Evolutionary conservation across 2,888 invertebrate species (phyloP).

Genomic region (Chouioia cunea): DNA sequence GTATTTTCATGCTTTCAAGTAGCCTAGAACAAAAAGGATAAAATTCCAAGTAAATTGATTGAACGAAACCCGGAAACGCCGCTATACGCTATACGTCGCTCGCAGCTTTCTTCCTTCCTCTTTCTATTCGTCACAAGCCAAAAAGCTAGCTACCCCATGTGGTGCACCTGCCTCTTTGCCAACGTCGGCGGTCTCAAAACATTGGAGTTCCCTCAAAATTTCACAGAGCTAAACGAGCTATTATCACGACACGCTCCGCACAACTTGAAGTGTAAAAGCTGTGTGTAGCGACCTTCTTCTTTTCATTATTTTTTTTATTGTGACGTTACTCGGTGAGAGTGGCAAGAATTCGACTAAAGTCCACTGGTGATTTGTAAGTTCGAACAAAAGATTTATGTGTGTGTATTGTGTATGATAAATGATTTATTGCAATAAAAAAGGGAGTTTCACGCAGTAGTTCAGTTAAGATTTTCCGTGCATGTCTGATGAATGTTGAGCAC

Average conservation of each 20-base stretch:
- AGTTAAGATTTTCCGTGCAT: too few species aligned
- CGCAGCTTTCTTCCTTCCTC: background rate
- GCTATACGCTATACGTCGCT: too few species aligned
- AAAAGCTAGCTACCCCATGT: slow-evolving; percentile 55
- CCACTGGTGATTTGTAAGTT: too few species aligned
- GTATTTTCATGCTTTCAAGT: slow-evolving; percentile 86
- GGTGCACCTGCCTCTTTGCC: slow-evolving; percentile 48
- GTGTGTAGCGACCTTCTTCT: slow-evolving; percentile 28
- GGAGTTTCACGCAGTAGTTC: too few species aligned
- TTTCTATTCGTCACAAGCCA: slow-evolving; percentile 46
- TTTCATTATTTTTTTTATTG: background rate
- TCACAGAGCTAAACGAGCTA: slow-evolving; percentile 59
- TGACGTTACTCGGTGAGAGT: too few species aligned
- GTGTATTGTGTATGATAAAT: too few species aligned
- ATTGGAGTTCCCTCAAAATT: slow-evolving; percentile 25
- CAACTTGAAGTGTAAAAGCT: slow-evolving; percentile 9
- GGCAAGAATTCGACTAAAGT: too few species aligned
- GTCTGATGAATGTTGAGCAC: too few species aligned
- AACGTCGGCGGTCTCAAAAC: slow-evolving; percentile 31
- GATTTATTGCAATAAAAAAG: too few species aligned
- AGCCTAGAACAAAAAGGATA: slow-evolving; percentile 73
- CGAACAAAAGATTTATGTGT: too few species aligned
- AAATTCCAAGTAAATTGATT: background rate
- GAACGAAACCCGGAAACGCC: slow-evolving; percentile 44
- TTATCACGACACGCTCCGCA: slow-evolving; percentile 61